Base-by-base conservation (phyloP, 2,113 vertebrate genomes). In the Poecile atricapillus region DNA sequence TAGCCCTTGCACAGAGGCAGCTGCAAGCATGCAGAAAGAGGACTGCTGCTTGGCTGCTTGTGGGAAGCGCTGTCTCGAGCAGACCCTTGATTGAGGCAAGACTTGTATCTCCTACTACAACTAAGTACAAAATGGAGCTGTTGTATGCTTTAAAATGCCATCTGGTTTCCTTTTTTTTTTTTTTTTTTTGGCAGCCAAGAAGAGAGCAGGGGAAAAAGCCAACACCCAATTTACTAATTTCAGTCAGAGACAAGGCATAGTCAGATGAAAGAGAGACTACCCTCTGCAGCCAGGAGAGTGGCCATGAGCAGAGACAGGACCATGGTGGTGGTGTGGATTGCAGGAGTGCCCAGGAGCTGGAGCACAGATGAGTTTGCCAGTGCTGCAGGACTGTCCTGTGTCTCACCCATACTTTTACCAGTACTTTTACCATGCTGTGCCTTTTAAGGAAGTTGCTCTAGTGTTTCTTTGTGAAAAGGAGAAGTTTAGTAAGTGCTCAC, bases 21-120 rank as follows among this genome's bases (percentile, higher is more conserved):
- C 78, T 91, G 23, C 21, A 87, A 93, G 62, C 3, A 2, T 12
- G 69, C 41, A 44, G 41, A 44, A 78, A 73, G 3, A 65, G 8
- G 3, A 43, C 37, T 73, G 33, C 31, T 64, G 18, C 33, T 83
- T 0, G 0, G 33, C 31, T 64, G 18, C 33, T 83, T 0, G 0
- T 46, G 56, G 47, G 46, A 93, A 75, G 31, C 8, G 77, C 55
- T 70, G 4, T 50, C 27, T 60, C 56, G 41, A 52, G 41, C 27
- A 76, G 37, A 56, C 22, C 17, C 11, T 76, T 75, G 8, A 60
- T 0, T 69, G 50, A 70, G 39, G 7, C 37, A 69, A n/a, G 31
- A 28, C 13, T 67, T 53, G 0, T 37, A 25, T 53, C 21, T 55
- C 14, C 56, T 67, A 9, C 67, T 60, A 28, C 43, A 77, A 15